A percentile compares a stretch with the other conserved stretches of the same genome.
phyloP scores from a whole-genome alignment of 2,113 vertebrate species.

The Alectura lathami region DNA sequence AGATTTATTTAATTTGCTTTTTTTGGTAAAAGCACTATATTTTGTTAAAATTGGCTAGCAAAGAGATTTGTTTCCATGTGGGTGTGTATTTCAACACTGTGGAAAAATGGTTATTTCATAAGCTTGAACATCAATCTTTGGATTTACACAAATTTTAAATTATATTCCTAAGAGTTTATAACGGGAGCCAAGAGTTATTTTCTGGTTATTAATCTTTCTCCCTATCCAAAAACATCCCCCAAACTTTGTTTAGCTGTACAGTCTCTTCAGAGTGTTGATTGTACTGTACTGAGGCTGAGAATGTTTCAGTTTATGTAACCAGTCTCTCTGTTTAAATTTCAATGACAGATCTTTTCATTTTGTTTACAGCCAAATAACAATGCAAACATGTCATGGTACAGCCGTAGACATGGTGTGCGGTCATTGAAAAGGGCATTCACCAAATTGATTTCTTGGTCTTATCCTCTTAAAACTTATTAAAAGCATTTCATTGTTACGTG shows the following conservation, averaged over 20 bases:
- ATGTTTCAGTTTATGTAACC: constrained; percentile 72
- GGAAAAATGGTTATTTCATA: constrained; percentile 54
- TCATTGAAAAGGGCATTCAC: constrained; percentile 26
- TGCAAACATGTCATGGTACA: constrained; percentile 52
- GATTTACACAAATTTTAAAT: constrained; percentile 58
- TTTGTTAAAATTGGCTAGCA: not conserved
- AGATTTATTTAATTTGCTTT: constrained; percentile 42
- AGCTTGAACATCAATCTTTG: constrained; percentile 50
- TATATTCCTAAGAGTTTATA: constrained; percentile 58
- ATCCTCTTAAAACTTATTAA: constrained; percentile 68
- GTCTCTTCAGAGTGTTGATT: constrained; percentile 65
- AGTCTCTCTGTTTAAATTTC: constrained; percentile 72
- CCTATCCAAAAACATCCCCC: constrained; percentile 61
- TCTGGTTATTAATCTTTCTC: constrained; percentile 73
- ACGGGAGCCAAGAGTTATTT: constrained; percentile 69
- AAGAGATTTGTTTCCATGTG: constrained; percentile 40
- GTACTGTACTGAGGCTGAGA: constrained; percentile 48
- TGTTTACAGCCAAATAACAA: constrained; percentile 76
- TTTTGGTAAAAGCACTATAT: constrained; percentile 37
- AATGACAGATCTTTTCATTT: constrained; percentile 74
- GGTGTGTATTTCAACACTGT: constrained; percentile 26
- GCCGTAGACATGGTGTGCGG: constrained; percentile 37
- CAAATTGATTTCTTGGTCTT: constrained; percentile 42
- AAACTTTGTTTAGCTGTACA: constrained; percentile 62
- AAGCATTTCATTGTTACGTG: constrained; percentile 59